These are phyloP conservation scores for Cisticola juncidis DNA, from an alignment of 2,113 vertebrate species.

Conservation along the genomic window DNA sequence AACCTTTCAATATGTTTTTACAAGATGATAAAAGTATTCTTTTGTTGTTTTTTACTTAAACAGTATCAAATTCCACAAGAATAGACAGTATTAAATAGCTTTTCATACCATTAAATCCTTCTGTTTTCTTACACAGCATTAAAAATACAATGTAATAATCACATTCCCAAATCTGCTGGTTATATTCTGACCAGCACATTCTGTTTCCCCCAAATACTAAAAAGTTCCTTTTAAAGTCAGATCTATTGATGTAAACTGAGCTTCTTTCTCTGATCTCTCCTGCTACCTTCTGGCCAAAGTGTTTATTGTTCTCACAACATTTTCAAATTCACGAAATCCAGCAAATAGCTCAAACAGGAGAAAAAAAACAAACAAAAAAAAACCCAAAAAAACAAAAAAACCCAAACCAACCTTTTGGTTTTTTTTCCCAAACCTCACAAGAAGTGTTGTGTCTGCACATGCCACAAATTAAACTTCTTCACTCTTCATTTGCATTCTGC, in stretches of 20 bases:
- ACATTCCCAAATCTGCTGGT: not conserved
- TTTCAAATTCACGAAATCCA: not conserved
- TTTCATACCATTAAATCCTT: not conserved
- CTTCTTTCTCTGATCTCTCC: not conserved
- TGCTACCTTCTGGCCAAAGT: constrained; percentile 31
- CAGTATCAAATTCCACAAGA: not conserved
- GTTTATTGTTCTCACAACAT: not conserved
- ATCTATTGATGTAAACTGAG: not conserved
- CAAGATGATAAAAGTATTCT: not conserved
- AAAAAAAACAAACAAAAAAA: not conserved
- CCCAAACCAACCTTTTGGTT: no score
- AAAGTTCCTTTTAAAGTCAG: not conserved
- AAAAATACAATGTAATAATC: not conserved
- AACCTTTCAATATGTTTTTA: not conserved
- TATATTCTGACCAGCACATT: accelerated
- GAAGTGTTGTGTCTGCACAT: not conserved
- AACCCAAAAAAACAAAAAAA: no score
- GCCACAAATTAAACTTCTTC: not conserved
- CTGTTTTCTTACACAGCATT: not conserved
- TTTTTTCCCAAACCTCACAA: not conserved
- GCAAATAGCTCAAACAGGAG: not conserved
- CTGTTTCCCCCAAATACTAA: not conserved
- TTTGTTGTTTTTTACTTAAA: not conserved
- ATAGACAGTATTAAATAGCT: not conserved
- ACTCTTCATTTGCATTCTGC: not conserved